phyloP scores from a whole-genome alignment of 1,140 invertebrate genomes.

The Metaphire vulgaris region DNA sequence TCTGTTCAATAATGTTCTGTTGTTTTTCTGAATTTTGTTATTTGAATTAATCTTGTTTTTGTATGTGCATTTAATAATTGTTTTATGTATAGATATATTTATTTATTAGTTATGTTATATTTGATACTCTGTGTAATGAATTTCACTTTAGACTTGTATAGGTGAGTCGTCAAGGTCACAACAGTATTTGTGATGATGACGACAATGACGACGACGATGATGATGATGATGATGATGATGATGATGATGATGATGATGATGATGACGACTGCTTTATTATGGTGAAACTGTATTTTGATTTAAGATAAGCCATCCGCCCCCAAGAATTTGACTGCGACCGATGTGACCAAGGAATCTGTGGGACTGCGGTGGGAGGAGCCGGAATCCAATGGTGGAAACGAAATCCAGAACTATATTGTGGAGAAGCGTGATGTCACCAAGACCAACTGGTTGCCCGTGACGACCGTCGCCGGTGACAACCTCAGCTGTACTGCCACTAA shows the following conservation, averaged over 20 bases:
- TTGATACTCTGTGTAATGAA: too few species aligned
- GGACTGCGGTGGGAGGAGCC: slow-evolving; percentile 85
- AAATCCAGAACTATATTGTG: slow-evolving; percentile 75
- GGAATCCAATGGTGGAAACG: slow-evolving; percentile 66
- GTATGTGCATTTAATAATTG: too few species aligned
- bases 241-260: slow-evolving; percentile 3
- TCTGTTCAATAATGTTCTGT: too few species aligned
- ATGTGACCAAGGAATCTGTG: slow-evolving; percentile 84
- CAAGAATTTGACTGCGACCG: slow-evolving; percentile 71
- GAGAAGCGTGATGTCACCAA: slow-evolving; percentile 66
- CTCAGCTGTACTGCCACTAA: slow-evolving; percentile 63
- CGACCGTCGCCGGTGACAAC: slow-evolving; percentile 74
- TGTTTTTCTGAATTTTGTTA: too few species aligned
- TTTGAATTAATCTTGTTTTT: too few species aligned
- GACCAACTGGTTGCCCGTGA: slow-evolving; percentile 73
- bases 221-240: slow-evolving; percentile 2
- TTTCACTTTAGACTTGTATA: too few species aligned
- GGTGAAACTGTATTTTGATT: slow-evolving; percentile 6
- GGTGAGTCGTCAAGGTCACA: too few species aligned
- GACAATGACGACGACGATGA: neutral
- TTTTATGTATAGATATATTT: too few species aligned
- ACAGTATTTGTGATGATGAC: too few species aligned
- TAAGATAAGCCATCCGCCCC: slow-evolving; percentile 56
- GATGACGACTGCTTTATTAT: neutral
- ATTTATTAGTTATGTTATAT: too few species aligned